Evolutionary conservation across 2,113 vertebrate genomes (phyloP), one percentile per base, ranked within the genome.

Genomic region (Sisor rabdophorus): DNA sequence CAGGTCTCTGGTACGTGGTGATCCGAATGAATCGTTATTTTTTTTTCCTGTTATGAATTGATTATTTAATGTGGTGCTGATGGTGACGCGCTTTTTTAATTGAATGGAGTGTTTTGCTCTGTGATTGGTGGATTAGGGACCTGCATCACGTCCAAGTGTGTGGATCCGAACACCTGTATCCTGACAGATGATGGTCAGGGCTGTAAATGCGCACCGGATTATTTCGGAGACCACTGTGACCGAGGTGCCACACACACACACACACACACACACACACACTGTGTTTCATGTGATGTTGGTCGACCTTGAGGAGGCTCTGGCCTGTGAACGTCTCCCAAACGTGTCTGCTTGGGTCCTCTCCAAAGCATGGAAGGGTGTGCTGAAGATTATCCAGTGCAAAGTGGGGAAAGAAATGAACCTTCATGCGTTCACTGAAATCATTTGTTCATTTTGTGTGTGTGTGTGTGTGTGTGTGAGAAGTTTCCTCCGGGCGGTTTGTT

Each of bases 191-290:
- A 89, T 82, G 83, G 70, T 7, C 79, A n/a, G 17, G 81, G 72
- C 53, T 92, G 90, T 86, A 89, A 76, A 32, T 92, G 91, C 40
- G 61, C 63, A 16, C 2, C 7, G 1, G 87, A 87, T 0, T 89
- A 83, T 80, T 92, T 90, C 71, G 85, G 78, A 8, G 86, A 90
- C 73, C 61, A 28, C 0, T 92, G 91, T 79, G 89, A 89, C 61
- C 87, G 85, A 87, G 77, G 91, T 91, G 83, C n/a, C 19, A 10
- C 26, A 0, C 11, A 16, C 1, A 36, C 19, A 44, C 36, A 61
- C n/a, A n/a, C n/a, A 64, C 20, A 24, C 11, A 36, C 58, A 5
- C 7, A 47, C 44, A 22, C 17, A 60, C 9, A 75, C 7, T 69
- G 6, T 12, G 7, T 36, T 36, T 36, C 32, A 4, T 36, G n/a